Evolutionary conservation across 2,888 invertebrate genomes (phyloP), one percentile per base, ranked within the genome.

Genomic region (Parnassius mnemosyne): DNA sequence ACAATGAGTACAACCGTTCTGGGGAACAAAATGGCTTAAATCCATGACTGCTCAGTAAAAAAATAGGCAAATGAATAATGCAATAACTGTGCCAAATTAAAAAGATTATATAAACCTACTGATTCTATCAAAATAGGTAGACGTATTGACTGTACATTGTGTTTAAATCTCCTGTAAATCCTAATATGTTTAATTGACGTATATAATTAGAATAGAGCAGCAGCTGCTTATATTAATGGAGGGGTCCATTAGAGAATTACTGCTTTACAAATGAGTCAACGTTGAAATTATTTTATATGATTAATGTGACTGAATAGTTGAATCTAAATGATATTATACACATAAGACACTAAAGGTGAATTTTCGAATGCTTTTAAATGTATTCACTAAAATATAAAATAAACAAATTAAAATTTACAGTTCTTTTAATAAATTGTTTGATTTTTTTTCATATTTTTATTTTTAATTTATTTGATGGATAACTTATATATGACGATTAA

Each of bases 1-100:
- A 44, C 44, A 54, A 43, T 54, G 50, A n/a, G 51, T 52, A 44
- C 49, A 60, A 34, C 43, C 56, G 44, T 44, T 57, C n/a, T 25
- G 10, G 47, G 57, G 13, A n/a, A 43, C 53, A 53, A 44, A 50
- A 57, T 62, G 57, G 57, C 49, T 53, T 25, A 42, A 49, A 53
- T 57, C 57, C 57, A 57, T 13, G 42, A 57, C 43, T 61, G 53
- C 49, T 57, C 47, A 57, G 57, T 57, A 61, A 57, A 57, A 61
- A 57, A 57, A 52, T 51, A 56, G 41, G 7, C 12, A 25, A 51
- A 25, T 11, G 41, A 12, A 16, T 49, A 47, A 43, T 57, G 53
- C 49, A 57, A 53, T 57, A 53, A 42, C 16, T 53, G 61, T 53
- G 41, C 56, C 34, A 53, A 56, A 61, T 61, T 50, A 51, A 52